phyloP scores from a whole-genome alignment of 2,797 vertebrate species.

The Myotis findleyi region DNA sequence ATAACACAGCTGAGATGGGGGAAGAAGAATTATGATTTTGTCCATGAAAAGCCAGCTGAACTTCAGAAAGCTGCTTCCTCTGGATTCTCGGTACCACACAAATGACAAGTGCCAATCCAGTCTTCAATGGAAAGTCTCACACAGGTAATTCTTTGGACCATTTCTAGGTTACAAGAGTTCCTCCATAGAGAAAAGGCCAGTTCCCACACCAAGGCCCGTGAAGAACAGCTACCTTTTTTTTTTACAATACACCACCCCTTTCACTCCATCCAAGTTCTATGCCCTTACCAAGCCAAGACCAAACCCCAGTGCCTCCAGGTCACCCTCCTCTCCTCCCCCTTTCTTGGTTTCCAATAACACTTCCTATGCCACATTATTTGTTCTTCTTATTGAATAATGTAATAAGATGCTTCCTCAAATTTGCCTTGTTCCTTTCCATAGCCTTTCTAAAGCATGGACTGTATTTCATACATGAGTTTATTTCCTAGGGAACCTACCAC shows the following conservation, averaged over 20 bases:
- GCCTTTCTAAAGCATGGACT: neutral
- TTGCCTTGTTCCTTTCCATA: neutral
- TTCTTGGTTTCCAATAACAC: neutral
- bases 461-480: neutral
- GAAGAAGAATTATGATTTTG: neutral
- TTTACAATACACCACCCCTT: neutral
- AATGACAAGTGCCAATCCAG: neutral
- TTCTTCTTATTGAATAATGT: neutral
- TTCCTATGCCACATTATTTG: neutral
- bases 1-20: neutral
- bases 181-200: neutral
- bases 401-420: neutral
- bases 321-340: neutral
- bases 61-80: neutral
- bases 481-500: neutral
- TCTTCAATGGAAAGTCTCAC: neutral
- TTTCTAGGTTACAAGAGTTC: neutral
- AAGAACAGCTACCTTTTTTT: neutral
- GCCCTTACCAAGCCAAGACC: neutral
- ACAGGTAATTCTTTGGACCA: neutral
- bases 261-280: neutral
- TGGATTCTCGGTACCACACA: neutral
- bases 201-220: neutral
- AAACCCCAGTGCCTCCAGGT: neutral
- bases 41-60: neutral